These are phyloP conservation scores for Hormaphis cornu DNA, from an alignment of 1,140 invertebrate genomes.

Conservation along the genomic window DNA sequence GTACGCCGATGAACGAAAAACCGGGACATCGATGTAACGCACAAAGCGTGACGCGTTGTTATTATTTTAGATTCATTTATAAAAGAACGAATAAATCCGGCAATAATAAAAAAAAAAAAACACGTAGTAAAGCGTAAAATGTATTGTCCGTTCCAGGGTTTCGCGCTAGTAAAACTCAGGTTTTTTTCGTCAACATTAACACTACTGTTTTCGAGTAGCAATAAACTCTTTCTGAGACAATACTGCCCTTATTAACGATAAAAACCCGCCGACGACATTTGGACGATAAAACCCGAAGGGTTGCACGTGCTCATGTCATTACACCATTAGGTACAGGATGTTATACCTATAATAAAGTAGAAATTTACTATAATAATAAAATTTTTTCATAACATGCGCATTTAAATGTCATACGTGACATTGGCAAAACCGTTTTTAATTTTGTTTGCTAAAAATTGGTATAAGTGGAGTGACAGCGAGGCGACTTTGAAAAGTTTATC, in stretches of 20 bases:
- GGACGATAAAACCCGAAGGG: not conserved
- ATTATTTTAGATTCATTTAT: not conserved
- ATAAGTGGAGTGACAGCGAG: too few relatives aligned
- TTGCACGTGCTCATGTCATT: not conserved
- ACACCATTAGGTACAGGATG: not conserved
- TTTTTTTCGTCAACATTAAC: not conserved
- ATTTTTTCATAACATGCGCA: too few relatives aligned
- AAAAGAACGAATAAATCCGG: not conserved
- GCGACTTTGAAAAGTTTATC: too few relatives aligned
- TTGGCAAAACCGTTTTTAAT: too few relatives aligned
- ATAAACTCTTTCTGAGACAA: not conserved
- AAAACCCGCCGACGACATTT: not conserved
- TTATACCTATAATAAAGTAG: too few relatives aligned
- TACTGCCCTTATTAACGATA: not conserved
- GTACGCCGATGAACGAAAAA: too few relatives aligned
- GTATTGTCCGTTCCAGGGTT: not conserved
- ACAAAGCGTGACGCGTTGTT: too few relatives aligned
- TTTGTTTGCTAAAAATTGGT: too few relatives aligned
- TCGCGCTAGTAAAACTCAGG: not conserved
- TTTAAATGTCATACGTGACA: too few relatives aligned
- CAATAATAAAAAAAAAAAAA: conserved; percentile 1
- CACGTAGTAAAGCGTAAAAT: not conserved
- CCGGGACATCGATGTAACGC: too few relatives aligned
- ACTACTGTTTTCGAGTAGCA: not conserved
- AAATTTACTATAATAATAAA: too few relatives aligned